phyloP scores from a whole-genome alignment of 2,797 vertebrate genomes.

The Fringilla coelebs region DNA sequence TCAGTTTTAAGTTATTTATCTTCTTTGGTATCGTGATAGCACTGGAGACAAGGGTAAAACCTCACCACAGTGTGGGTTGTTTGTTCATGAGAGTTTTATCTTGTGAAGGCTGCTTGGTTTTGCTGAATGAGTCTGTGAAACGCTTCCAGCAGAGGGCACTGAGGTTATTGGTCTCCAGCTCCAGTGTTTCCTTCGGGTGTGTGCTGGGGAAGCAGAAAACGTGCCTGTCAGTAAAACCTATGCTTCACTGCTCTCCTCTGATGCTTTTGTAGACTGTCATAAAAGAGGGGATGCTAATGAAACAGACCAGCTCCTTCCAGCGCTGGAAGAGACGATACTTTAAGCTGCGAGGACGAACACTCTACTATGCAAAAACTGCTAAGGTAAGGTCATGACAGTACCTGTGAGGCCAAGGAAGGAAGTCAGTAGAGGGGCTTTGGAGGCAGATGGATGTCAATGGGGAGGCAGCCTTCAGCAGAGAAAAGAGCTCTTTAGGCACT shows the following conservation, averaged over 20 bases:
- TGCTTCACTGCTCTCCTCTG: neutral
- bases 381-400: slow-evolving; percentile 77
- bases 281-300: slow-evolving; percentile 93
- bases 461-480: neutral
- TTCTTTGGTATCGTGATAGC: neutral
- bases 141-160: slow-evolving; percentile 65
- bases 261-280: slow-evolving; percentile 84
- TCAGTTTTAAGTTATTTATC: neutral
- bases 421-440: neutral
- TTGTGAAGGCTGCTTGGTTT: neutral
- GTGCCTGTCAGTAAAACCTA: neutral
- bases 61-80: neutral
- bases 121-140: neutral
- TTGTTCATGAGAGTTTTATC: neutral
- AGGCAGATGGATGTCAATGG: neutral
- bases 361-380: slow-evolving; percentile 95
- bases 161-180: neutral
- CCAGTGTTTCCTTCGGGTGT: fast-evolving
- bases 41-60: neutral
- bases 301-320: slow-evolving; percentile 96
- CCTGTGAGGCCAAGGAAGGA: neutral
- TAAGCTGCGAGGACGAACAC: slow-evolving; percentile 90
- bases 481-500: neutral
- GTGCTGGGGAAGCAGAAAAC: neutral
- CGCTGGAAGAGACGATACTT: slow-evolving; percentile 97